Percentiles rank a stretch among this genome's conserved stretches.
These are phyloP conservation scores for Apus apus DNA, from an alignment of 2,113 vertebrate species.

Conservation along the genomic window DNA sequence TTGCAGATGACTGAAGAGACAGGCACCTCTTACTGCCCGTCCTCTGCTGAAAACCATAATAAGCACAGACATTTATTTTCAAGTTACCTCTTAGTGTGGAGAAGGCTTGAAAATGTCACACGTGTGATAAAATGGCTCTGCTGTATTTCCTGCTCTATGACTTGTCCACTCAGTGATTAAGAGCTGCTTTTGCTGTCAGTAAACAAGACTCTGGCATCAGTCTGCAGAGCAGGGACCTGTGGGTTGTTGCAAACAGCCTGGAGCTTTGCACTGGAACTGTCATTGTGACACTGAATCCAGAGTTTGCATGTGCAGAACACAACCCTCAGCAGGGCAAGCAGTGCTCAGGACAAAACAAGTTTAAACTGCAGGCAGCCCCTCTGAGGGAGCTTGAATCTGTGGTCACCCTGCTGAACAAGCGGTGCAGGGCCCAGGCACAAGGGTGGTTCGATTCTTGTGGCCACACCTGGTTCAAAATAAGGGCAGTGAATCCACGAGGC, in stretches of 20 bases:
- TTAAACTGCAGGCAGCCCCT: neutral
- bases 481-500: neutral
- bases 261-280: neutral
- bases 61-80: neutral
- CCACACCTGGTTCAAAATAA: neutral
- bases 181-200: slow-evolving; percentile 22
- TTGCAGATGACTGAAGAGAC: neutral
- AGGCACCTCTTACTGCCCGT: neutral
- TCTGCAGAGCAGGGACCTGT: slow-evolving; percentile 7
- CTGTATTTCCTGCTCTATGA: slow-evolving; percentile 17
- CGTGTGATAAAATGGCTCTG: slow-evolving; percentile 7
- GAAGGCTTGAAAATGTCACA: neutral
- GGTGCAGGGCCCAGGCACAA: neutral
- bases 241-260: neutral
- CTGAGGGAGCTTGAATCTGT: neutral
- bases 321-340: neutral
- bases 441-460: neutral
- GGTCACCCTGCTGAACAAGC: neutral
- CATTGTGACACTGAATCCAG: neutral
- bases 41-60: neutral
- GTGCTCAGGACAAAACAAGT: neutral
- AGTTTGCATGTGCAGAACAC: neutral
- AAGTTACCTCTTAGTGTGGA: neutral
- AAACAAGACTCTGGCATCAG: neutral
- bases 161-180: slow-evolving; percentile 26